Base-by-base conservation (phyloP, 2,113 vertebrate species). In the Octodon degus region DNA sequence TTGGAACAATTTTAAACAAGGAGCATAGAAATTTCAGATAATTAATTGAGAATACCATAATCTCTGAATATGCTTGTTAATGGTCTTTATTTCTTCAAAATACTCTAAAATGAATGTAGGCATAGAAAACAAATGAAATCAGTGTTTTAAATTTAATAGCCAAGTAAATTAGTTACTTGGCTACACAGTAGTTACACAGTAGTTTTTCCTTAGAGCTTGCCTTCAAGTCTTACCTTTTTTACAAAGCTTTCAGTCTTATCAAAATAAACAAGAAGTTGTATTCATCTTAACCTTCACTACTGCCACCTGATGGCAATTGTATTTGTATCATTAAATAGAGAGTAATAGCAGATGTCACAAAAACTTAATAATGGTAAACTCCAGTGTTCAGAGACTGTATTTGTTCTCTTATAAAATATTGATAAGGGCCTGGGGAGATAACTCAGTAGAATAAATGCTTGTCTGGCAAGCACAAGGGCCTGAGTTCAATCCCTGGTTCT, bases 21-120 rank as follows among this genome's bases (percentile, higher is more conserved):
- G 83, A 87, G 14, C 30, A n/a, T 93, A 53, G 62, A 83, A 60
- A 87, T 86, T 94, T 90, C 86, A 92, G 34, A 34, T 70, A 81
- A n/a, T n/a, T n/a, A n/a, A n/a, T n/a, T n/a, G n/a, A 70, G 37
- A 68, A 58, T 89, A 76, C 8, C 32, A 68, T 16, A 11, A 72
- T 89, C 58, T 91, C 65, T 93, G 11, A 67, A 25, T 89, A 77
- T 58, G 86, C 25, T 68, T 70, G 55, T 81, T 86, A 81, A 82
- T 8, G 37, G 58, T 88, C 24, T 81, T 88, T 34, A 90, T 81
- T 87, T 81, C 34, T 91, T 88, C 92, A 82, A 84, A 92, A 82
- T 50, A 79, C 32, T 86, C 60, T 89, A 79, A 84, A 58, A 77
- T 87, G n/a, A 90, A 79, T 34, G 43, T 25, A 70, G 40, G 80